These are phyloP conservation scores for Gallinago solitaria DNA, from an alignment of 2,797 vertebrate species.

Conservation along the genomic window DNA sequence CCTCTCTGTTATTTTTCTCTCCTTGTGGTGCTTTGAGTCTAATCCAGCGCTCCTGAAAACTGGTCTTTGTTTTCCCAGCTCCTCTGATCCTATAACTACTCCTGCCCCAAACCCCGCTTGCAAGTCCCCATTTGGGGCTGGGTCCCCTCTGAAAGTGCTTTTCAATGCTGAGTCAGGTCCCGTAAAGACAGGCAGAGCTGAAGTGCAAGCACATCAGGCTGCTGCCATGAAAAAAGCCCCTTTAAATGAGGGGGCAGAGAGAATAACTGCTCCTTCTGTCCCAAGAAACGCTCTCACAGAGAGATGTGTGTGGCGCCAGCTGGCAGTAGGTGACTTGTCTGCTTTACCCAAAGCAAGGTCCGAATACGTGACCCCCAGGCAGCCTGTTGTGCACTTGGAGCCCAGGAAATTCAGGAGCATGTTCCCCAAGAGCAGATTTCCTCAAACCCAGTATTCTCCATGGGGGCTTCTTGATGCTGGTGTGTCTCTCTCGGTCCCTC, in stretches of 20 bases:
- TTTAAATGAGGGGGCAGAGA: background rate
- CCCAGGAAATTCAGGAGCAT: background rate
- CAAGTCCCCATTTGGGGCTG: background rate
- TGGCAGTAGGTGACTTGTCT: background rate
- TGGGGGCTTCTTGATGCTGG: background rate
- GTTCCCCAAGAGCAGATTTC: background rate
- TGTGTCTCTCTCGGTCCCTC: background rate
- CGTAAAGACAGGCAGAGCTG: background rate
- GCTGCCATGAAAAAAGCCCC: background rate
- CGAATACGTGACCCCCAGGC: background rate
- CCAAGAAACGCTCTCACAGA: background rate
- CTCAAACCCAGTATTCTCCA: rapidly evolving
- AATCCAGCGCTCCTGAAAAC: background rate
- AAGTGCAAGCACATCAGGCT: background rate
- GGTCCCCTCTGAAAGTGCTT: background rate
- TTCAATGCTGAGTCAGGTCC: background rate
- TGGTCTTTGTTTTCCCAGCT: background rate
- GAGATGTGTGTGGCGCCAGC: background rate
- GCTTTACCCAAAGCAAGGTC: background rate
- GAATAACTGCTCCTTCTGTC: background rate
- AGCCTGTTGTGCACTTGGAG: background rate
- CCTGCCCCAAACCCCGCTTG: background rate
- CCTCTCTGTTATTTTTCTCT: background rate
- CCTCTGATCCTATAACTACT: background rate
- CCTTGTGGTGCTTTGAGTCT: background rate